Conservation (phyloP, 2,113 vertebrate genomes). For the Catharus minimus region DNA sequence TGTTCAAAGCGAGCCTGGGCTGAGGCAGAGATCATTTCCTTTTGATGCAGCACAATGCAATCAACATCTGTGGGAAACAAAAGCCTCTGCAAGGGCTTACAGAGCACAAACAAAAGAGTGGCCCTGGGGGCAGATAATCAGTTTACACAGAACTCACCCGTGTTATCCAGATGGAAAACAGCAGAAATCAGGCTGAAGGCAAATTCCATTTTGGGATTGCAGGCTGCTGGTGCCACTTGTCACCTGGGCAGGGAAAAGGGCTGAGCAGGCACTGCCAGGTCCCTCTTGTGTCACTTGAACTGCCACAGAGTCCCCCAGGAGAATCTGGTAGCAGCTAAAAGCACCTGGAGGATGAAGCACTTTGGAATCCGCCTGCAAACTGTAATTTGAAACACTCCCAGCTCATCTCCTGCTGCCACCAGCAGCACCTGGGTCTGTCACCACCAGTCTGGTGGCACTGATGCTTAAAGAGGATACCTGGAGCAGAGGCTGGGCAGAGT, state of each 20-base stretch:
- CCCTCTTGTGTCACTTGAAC: background rate
- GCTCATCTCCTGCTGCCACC: background rate
- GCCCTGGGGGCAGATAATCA: background rate
- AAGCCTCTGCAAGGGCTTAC: background rate
- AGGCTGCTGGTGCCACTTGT: background rate
- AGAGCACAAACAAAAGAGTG: background rate
- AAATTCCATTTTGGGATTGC: background rate
- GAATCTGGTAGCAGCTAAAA: background rate
- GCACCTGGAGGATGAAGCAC: background rate
- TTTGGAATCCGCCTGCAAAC: background rate
- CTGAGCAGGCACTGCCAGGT: background rate
- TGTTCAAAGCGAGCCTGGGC: background rate
- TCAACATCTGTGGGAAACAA: background rate
- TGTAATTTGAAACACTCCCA: background rate
- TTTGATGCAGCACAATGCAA: background rate
- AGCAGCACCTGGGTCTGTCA: rapidly evolving
- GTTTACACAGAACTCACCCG: background rate
- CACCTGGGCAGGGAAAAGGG: background rate
- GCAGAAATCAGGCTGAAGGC: background rate
- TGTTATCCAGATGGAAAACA: background rate
- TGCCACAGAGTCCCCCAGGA: background rate
- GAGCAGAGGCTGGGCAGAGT: background rate
- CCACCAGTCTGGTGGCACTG: background rate
- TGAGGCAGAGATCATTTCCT: background rate
- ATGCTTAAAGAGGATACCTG: background rate